Percentiles rank a stretch among this genome's conserved stretches.
Conservation (phyloP, 2,113 vertebrate genomes). For the Carollia perspicillata region DNA sequence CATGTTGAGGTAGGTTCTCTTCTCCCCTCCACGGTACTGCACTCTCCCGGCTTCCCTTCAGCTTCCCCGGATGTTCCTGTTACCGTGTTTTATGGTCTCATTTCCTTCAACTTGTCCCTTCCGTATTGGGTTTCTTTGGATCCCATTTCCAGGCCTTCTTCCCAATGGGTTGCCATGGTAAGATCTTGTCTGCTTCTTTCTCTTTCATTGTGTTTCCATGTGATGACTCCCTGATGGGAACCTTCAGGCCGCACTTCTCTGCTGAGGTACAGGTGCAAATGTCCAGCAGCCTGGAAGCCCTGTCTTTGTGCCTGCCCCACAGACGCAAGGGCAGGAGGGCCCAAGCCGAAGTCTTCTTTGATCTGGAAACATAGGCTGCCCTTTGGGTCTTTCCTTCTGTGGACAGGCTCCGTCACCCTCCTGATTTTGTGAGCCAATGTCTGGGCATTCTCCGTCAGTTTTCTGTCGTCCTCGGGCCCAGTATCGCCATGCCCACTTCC, state of each 20-base stretch:
- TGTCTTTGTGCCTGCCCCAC: background rate
- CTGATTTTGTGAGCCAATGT: background rate
- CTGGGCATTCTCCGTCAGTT: too few relatives aligned
- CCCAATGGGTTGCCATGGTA: background rate
- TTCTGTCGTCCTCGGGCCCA: background rate
- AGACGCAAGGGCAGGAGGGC: too few relatives aligned
- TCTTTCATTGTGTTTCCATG: too few relatives aligned
- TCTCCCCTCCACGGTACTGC: background rate
- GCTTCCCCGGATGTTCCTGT: background rate
- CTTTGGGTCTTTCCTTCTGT: background rate
- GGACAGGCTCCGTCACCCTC: background rate
- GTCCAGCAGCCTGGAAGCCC: too few relatives aligned
- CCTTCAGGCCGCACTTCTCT: background rate
- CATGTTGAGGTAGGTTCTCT: background rate
- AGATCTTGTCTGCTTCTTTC: background rate
- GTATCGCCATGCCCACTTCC: background rate
- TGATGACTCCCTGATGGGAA: background rate
- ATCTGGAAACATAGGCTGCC: background rate
- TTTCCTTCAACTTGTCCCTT: background rate
- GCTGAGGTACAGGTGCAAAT: background rate
- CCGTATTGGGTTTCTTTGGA: background rate
- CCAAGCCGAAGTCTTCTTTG: background rate
- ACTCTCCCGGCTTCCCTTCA: background rate
- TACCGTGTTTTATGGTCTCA: background rate
- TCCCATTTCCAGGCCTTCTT: background rate